Conservation (phyloP, 37 sponge, comb jelly and placozoan species). For the Crambe crambe region DNA sequence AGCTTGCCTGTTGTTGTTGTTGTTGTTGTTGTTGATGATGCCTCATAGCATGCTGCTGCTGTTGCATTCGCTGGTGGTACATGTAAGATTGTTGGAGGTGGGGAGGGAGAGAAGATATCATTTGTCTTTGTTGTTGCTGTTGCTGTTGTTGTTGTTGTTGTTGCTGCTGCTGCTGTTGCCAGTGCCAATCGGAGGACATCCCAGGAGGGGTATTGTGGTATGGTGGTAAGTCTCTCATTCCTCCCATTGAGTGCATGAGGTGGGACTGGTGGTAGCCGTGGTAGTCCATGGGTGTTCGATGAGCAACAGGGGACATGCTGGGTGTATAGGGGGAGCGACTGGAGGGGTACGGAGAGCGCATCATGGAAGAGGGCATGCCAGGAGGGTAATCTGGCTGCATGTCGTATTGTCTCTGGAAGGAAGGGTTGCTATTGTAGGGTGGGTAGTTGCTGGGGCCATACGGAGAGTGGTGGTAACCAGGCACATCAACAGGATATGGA, state of each 20-base stretch:
- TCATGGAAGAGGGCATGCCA: conserved; percentile 24
- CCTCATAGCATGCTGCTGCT: conserved; percentile 33
- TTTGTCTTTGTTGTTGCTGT: not conserved
- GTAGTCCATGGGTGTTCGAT: conserved; percentile 7
- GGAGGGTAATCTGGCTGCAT: conserved; percentile 16
- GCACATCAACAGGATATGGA: conserved; percentile 3
- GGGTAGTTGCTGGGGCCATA: conserved; percentile 6
- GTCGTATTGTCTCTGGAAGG: conserved; percentile 15
- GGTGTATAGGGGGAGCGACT: not conserved
- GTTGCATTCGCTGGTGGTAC: conserved; percentile 15
- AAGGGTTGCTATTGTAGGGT: conserved; percentile 1
- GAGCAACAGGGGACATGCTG: conserved; percentile 18
- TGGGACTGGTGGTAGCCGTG: conserved; percentile 1
- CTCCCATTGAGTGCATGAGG: not conserved
- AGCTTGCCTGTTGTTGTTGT: conserved; percentile 3
- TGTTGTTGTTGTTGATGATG: conserved; percentile 18
- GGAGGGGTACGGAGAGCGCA: not conserved
- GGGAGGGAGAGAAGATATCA: conserved; percentile 16
- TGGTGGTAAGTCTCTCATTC: conserved; percentile 15
- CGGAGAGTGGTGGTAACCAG: not conserved
- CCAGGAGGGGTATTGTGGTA: conserved; percentile 24
- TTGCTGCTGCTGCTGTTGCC: conserved; percentile 36
- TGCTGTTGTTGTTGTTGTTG: not conserved
- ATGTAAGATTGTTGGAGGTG: conserved; percentile 9
- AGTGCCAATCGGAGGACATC: conserved; percentile 41